Conservation (phyloP, 2,113 vertebrate genomes). For the Eidolon helvum region DNA sequence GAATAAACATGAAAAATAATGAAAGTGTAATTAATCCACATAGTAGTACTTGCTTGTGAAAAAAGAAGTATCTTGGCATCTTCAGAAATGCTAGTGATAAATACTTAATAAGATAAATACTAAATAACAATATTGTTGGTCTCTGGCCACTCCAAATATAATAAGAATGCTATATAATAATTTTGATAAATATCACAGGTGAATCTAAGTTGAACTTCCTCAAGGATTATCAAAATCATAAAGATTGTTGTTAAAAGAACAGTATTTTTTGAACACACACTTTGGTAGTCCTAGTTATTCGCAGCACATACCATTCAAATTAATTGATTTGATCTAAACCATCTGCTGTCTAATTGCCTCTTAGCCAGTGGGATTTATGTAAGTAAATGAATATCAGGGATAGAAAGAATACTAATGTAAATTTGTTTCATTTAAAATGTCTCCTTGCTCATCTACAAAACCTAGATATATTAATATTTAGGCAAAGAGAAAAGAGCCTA, state of each 20-base stretch:
- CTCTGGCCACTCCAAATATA: neutral
- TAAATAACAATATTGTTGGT: neutral
- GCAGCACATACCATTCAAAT: conserved; percentile 72
- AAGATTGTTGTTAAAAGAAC: neutral
- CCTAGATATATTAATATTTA: conserved; percentile 40
- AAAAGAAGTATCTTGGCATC: neutral
- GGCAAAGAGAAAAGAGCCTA: conserved; percentile 51
- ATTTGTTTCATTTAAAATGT: conserved; percentile 67
- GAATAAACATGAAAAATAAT: neutral
- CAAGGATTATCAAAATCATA: conserved; percentile 33
- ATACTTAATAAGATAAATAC: neutral
- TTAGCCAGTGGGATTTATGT: conserved; percentile 82
- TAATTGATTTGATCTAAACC: conserved; percentile 83
- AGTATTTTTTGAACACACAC: neutral
- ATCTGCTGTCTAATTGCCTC: conserved; percentile 83
- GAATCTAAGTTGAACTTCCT: neutral
- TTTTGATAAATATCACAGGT: neutral
- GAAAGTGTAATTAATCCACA: neutral
- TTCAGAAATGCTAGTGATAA: neutral
- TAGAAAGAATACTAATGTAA: conserved; percentile 78
- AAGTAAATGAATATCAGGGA: conserved; percentile 78
- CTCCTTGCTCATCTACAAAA: conserved; percentile 61
- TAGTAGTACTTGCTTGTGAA: neutral
- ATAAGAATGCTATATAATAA: neutral
- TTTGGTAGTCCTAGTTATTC: conserved; percentile 73